Percentiles rank a stretch among this genome's conserved stretches.
phyloP scores from a whole-genome alignment of 2,888 invertebrate genomes.

The Nowickia ferox region DNA sequence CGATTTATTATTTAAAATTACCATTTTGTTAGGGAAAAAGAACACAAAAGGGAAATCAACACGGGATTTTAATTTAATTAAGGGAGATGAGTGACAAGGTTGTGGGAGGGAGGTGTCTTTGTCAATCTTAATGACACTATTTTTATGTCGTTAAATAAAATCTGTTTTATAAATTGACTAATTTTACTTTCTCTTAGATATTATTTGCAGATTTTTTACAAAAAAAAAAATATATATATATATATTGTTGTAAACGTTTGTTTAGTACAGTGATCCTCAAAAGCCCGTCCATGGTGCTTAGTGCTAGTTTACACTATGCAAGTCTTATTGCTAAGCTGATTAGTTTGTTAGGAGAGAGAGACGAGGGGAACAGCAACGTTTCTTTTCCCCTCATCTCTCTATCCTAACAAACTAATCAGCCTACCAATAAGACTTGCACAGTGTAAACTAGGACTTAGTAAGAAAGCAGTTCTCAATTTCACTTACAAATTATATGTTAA shows the following conservation, averaged over 20 bases:
- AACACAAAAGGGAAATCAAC: conserved; percentile 27
- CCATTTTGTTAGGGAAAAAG: conserved; percentile 20
- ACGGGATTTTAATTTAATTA: neutral
- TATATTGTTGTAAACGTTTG: conserved; percentile 36
- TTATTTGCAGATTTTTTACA: conserved; percentile 30
- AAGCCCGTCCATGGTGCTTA: neutral
- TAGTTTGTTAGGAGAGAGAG: too few species aligned
- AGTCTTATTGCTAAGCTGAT: too few species aligned
- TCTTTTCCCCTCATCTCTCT: too few species aligned
- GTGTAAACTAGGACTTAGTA: too few species aligned
- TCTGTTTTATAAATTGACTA: conserved; percentile 35
- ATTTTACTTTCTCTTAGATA: neutral
- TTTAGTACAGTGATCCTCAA: neutral
- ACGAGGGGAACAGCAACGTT: too few species aligned
- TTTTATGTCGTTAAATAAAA: neutral
- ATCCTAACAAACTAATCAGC: too few species aligned
- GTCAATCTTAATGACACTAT: neutral
- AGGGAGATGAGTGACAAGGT: neutral
- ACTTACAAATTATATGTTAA: too few species aligned
- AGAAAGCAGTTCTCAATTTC: neutral
- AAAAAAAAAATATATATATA: conserved; percentile 7
- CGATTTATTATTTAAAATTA: conserved; percentile 2
- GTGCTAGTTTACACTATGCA: too few species aligned
- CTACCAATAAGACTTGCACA: too few species aligned
- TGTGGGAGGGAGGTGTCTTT: neutral